phyloP scores from a whole-genome alignment of 2,113 vertebrate genomes.

The Dicentrarchus labrax region DNA sequence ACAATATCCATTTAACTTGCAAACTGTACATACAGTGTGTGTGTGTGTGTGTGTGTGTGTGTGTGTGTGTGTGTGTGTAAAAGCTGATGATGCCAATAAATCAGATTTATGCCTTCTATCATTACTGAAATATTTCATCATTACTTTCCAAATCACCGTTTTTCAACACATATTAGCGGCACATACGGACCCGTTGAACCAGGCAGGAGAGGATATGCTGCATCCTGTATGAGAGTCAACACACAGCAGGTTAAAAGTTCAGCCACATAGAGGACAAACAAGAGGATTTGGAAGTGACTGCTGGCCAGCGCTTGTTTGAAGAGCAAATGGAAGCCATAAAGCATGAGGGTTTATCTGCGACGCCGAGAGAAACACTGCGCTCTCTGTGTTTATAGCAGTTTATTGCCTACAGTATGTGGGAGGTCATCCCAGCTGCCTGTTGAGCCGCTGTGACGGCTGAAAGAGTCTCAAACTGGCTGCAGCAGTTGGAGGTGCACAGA shows the following conservation, averaged over 20 bases:
- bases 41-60: constrained; percentile 42
- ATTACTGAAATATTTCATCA: background rate
- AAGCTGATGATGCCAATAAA: constrained; percentile 66
- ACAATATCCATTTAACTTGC: constrained; percentile 15
- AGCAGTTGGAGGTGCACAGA: background rate
- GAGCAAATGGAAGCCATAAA: constrained; percentile 42
- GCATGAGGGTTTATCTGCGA: background rate
- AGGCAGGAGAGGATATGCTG: background rate
- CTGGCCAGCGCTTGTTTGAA: constrained; percentile 22
- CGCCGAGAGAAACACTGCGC: background rate
- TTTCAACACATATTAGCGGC: background rate
- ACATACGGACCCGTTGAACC: background rate
- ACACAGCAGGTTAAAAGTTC: constrained; percentile 29
- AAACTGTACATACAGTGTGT: constrained; percentile 29
- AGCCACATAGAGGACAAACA: constrained; percentile 30
- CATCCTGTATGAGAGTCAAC: constrained; percentile 2
- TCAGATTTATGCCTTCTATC: constrained; percentile 56
- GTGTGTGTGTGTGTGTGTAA: constrained; percentile 42
- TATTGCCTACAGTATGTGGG: background rate
- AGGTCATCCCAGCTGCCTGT: background rate
- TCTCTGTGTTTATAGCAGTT: constrained; percentile 26
- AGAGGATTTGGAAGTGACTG: background rate
- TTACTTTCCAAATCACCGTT: background rate
- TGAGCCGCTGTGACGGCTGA: background rate
- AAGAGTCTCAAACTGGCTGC: background rate